Conservation (phyloP, 2,797 vertebrate species). For the Diglossa cyanea region DNA sequence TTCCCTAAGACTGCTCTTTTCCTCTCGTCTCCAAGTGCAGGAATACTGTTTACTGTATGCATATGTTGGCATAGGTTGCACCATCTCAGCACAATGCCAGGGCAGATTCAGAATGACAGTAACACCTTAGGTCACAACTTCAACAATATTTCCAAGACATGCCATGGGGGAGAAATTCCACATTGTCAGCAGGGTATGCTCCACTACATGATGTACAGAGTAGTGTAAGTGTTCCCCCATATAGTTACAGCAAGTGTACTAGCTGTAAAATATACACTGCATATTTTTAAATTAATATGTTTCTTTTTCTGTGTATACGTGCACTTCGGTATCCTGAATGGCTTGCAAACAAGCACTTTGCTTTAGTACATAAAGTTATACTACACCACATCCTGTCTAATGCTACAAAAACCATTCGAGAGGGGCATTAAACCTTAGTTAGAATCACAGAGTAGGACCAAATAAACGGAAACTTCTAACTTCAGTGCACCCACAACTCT, state of each 20-base stretch:
- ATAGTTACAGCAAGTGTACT: background rate
- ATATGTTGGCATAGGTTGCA: conserved; percentile 38
- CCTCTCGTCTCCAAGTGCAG: background rate
- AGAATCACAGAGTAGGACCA: background rate
- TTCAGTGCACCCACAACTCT: background rate
- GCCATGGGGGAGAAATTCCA: conserved; percentile 38
- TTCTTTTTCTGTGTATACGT: background rate
- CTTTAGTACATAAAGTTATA: background rate
- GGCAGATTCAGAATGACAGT: conserved; percentile 55
- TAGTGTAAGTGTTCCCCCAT: background rate
- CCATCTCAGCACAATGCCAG: conserved; percentile 18
- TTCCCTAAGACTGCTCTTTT: background rate
- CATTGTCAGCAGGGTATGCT: conserved; percentile 32
- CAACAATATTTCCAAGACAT: conserved; percentile 64
- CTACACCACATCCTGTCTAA: background rate
- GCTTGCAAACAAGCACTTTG: background rate
- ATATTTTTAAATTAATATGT: too few species aligned
- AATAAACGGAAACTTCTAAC: background rate
- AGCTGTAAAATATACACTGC: background rate
- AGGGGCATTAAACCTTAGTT: background rate
- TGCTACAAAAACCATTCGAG: background rate
- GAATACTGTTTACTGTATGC: background rate
- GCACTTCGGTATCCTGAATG: background rate
- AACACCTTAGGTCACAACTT: conserved; percentile 50
- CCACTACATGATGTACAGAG: conserved; percentile 33